A percentile compares a stretch with the other conserved stretches of the same genome.
phyloP scores from a whole-genome alignment of 2,113 vertebrate genomes.

The Sakesphorus luctuosus region DNA sequence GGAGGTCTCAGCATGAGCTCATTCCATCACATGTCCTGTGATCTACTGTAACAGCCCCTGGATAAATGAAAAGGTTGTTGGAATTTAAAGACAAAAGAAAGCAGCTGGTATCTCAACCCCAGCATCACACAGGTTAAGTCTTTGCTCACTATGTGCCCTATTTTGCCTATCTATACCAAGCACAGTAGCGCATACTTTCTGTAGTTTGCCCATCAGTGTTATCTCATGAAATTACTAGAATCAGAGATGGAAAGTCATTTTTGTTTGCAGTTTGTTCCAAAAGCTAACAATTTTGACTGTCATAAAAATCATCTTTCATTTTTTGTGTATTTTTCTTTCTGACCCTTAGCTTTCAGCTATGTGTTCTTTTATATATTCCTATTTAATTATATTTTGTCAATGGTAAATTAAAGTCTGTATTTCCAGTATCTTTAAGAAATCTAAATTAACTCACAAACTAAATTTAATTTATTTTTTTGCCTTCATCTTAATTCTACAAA shows the following conservation, averaged over 20 bases:
- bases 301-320: rapidly evolving
- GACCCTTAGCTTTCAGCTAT: background rate
- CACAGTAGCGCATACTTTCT: background rate
- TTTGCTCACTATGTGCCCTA: rapidly evolving
- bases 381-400: background rate
- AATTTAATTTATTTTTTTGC: background rate
- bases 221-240: background rate
- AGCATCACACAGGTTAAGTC: background rate
- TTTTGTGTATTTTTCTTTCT: background rate
- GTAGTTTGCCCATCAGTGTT: background rate
- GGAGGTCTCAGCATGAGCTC: background rate
- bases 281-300: background rate
- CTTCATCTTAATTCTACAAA: background rate
- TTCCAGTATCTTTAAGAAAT: background rate
- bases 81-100: background rate
- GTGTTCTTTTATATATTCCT: background rate
- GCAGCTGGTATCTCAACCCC: background rate
- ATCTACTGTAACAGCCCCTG: background rate
- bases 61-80: background rate
- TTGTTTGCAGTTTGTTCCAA: background rate
- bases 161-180: background rate
- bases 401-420: background rate
- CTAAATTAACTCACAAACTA: background rate
- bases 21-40: background rate
- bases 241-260: background rate